Percentiles rank a stretch among this genome's conserved stretches.
Evolutionary conservation across 2,113 vertebrate species (phyloP).

Genomic region (Odontesthes bonariensis): DNA sequence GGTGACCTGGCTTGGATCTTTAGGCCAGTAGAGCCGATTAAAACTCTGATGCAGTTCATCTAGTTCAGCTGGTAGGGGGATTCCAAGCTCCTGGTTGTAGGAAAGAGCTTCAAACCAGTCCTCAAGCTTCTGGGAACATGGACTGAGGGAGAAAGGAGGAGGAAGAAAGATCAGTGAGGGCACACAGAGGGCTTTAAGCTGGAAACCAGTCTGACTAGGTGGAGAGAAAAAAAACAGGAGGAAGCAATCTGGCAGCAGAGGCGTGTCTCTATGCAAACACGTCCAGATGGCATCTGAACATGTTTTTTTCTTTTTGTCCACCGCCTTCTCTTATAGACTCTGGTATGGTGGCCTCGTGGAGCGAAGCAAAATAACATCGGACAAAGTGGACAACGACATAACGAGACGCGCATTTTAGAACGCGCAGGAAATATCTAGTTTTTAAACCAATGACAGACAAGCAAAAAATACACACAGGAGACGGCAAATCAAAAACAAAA

Average conservation of each 20-base stretch:
- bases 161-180: slow-evolving; percentile 36
- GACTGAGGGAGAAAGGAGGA: slow-evolving; percentile 79
- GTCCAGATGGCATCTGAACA: slow-evolving; percentile 44
- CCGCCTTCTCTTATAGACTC: background rate
- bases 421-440: background rate
- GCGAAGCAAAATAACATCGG: background rate
- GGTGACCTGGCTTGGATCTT: slow-evolving; percentile 49
- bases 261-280: slow-evolving; percentile 34
- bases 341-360: background rate
- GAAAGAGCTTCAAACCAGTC: slow-evolving; percentile 93
- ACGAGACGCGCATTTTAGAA: background rate
- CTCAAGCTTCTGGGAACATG: slow-evolving; percentile 93
- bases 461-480: background rate
- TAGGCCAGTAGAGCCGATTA: slow-evolving; percentile 71
- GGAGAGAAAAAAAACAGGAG: slow-evolving; percentile 51
- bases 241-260: slow-evolving; percentile 60
- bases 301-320: background rate
- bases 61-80: slow-evolving; percentile 92
- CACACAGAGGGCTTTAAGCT: slow-evolving; percentile 26
- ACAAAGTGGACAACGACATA: background rate
- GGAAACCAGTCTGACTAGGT: slow-evolving; percentile 54
- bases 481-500: too few relatives aligned
- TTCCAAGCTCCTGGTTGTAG: slow-evolving; percentile 92
- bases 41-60: slow-evolving; percentile 91
- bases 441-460: background rate